phyloP scores from a whole-genome alignment of 2,888 invertebrate genomes.

The Toxonevra muliebris region DNA sequence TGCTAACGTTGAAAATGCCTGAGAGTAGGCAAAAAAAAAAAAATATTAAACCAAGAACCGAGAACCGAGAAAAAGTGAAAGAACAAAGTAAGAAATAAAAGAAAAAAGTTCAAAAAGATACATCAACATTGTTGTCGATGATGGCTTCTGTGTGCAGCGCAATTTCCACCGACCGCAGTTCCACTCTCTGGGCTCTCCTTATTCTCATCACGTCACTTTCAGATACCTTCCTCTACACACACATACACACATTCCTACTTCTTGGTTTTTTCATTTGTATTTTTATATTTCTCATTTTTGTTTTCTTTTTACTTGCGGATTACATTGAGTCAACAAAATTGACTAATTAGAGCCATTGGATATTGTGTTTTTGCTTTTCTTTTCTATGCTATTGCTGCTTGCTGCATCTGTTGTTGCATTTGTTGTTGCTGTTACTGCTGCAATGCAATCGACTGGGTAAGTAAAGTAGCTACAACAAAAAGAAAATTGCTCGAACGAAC shows the following conservation, averaged over 20 bases:
- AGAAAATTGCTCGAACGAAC: constrained; percentile 5
- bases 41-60: constrained; percentile 5
- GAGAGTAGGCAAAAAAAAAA: background rate
- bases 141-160: constrained; percentile 9
- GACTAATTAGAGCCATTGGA: constrained; percentile 31
- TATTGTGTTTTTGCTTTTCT: constrained; percentile 4
- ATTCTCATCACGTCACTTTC: background rate
- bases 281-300: background rate
- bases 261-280: no score
- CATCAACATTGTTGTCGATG: constrained; percentile 10
- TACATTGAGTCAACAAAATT: constrained; percentile 27
- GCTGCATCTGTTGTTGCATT: background rate
- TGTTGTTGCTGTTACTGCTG: background rate
- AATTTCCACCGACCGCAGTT: background rate
- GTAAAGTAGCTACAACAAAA: background rate
- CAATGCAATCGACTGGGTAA: background rate
- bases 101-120: background rate
- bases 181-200: background rate
- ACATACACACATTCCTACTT: no score
- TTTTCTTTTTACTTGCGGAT: constrained; percentile 16
- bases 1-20: constrained; percentile 32
- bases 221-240: background rate
- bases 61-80: constrained; percentile 10
- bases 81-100: background rate
- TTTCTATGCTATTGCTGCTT: background rate